Evolutionary conservation across 2,113 vertebrate genomes (phyloP).

Genomic region (Eubucco bourcierii): DNA sequence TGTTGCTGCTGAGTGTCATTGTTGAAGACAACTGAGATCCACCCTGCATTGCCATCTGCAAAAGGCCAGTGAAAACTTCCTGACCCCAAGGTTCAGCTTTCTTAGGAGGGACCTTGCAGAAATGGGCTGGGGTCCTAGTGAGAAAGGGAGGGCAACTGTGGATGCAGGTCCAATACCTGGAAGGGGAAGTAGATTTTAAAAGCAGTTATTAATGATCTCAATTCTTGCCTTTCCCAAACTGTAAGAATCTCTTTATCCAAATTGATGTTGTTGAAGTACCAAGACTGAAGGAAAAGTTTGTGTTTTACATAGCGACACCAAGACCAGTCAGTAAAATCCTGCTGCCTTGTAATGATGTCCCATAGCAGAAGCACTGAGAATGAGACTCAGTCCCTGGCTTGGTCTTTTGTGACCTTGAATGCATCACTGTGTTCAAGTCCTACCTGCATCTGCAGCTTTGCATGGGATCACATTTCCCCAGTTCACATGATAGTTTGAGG

Average conservation of each 20-base stretch:
- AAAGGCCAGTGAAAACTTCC: not conserved
- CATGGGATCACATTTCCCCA: not conserved
- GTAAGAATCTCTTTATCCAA: not conserved
- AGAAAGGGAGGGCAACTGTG: not conserved
- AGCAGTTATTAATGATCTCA: not conserved
- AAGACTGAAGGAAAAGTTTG: not conserved
- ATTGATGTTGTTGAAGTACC: not conserved
- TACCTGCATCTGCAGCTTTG: not conserved
- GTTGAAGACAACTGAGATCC: not conserved
- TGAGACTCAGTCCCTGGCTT: not conserved
- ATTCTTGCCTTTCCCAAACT: not conserved
- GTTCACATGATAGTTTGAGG: rapidly evolving
- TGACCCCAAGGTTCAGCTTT: not conserved
- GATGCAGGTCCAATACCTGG: not conserved
- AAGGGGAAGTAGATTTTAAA: not conserved
- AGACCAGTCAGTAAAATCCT: not conserved
- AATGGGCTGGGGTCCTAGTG: not conserved
- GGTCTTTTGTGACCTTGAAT: not conserved
- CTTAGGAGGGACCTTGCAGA: not conserved
- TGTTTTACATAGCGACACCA: not conserved
- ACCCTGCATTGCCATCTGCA: not conserved
- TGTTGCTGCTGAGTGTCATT: not conserved
- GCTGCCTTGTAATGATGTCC: not conserved
- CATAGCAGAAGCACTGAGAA: not conserved
- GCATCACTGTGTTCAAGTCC: not conserved